Conservation (phyloP, 2,888 invertebrate genomes). For the Cheilosia impressa region DNA sequence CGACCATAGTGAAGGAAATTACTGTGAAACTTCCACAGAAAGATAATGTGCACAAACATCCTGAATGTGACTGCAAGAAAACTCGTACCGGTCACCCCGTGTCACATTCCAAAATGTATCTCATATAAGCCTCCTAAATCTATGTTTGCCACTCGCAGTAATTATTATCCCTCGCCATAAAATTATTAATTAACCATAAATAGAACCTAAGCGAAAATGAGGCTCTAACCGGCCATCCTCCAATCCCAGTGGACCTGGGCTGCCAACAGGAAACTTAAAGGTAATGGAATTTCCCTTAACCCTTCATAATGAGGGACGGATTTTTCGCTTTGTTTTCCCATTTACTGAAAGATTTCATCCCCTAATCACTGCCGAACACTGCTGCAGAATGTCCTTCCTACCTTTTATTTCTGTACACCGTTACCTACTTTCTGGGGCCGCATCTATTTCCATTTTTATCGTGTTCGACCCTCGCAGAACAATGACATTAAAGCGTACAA, state of each 20-base stretch:
- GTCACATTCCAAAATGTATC: neutral
- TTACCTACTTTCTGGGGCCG: conserved; percentile 45
- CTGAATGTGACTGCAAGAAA: neutral
- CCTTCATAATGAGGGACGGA: conserved; percentile 66
- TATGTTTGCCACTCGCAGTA: conserved; percentile 7
- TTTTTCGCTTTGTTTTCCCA: conserved; percentile 62
- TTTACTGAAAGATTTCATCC: conserved; percentile 59
- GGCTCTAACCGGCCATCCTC: conserved; percentile 2
- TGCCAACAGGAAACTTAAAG: conserved; percentile 32
- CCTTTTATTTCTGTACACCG: conserved; percentile 26
- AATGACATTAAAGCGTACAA: conserved; percentile 74
- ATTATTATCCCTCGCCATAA: conserved; percentile 37
- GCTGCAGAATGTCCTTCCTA: conserved; percentile 19
- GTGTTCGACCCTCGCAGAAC: conserved; percentile 59
- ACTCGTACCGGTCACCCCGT: neutral
- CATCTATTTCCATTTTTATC: conserved; percentile 70
- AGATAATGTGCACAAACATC: conserved; percentile 27
- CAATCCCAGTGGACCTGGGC: conserved; percentile 40
- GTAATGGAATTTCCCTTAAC: conserved; percentile 63
- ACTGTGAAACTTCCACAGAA: conserved; percentile 28
- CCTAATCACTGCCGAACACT: conserved; percentile 49
- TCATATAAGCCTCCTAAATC: conserved; percentile 31
- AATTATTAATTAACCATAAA: conserved; percentile 66
- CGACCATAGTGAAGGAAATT: conserved; percentile 22
- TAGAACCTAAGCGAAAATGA: conserved; percentile 1